Base-by-base conservation (phyloP, 2,113 vertebrate genomes). In the Scopus umbretta region DNA sequence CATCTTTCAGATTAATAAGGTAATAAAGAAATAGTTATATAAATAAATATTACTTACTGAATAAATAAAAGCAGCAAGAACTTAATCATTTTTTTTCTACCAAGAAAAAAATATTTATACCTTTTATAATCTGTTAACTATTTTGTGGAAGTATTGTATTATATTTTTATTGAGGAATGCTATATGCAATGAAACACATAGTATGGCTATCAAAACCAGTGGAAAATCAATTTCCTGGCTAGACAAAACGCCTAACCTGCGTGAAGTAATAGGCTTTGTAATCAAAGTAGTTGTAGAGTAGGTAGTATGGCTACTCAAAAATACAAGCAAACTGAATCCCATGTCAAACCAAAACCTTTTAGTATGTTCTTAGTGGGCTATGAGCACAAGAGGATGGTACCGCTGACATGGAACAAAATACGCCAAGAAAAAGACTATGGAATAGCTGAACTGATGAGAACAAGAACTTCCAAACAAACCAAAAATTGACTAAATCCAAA, bases 401-500 rank as follows among this genome's bases (percentile, higher is more conserved):
- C 8, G 4, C 55, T 62, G 71, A 61, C 27, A 13, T 34, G 30
- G 47, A 84, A 91, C 4, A 80, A 59, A 96, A 52, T 43, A 61
- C 30, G 65, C 61, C 5, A 47, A 83, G 25, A 38, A 52, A 92
- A 55, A 91, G 52, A 53, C 19, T 20, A 75, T 52, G 71, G 81
- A 96, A 73, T 47, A 81, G 19, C 80, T 59, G 76, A 85, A 95
- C 27, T 59, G 74, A 91, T 47, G 63, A 67, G 55, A 94, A 75
- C 26, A 59, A 89, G 88, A 86, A 83, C n/a, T 95, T 93, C 73
- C 75, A 84, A 84, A 78, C 72, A 53, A 94, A 81, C 4, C 29
- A 86, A 91, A 97, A 96, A 91, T 86, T 95, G 25, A 88, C 68
- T 59, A 92, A 79, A 72, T 82, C 62, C 40, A 88, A 90, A 97